Evolutionary conservation across 2,113 vertebrate species (phyloP).

Genomic region (Odobenus rosmarus): DNA sequence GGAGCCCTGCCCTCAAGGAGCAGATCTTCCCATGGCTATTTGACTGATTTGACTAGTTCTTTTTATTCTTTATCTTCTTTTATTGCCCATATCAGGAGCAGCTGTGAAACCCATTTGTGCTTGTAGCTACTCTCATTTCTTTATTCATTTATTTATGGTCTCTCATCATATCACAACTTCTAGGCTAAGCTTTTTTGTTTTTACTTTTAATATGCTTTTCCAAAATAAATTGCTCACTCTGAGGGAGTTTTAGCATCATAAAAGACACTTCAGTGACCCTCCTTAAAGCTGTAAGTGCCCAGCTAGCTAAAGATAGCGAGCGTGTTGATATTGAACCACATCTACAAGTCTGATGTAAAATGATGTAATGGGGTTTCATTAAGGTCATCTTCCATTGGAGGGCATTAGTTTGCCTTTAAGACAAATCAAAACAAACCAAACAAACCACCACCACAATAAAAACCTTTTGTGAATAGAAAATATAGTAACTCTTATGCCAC

Average conservation of each 20-base stretch:
- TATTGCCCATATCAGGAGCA: neutral
- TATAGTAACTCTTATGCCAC: neutral
- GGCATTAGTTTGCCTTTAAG: neutral
- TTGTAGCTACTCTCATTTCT: neutral
- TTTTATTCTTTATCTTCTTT: neutral
- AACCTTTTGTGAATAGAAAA: neutral
- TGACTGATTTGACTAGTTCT: neutral
- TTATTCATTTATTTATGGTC: neutral
- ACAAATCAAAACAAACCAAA: neutral
- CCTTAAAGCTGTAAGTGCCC: neutral
- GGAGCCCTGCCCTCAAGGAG: neutral
- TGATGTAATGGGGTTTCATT: neutral
- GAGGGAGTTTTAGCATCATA: neutral
- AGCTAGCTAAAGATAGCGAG: neutral
- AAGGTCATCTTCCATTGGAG: neutral
- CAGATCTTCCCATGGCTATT: accelerated
- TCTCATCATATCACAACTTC: neutral
- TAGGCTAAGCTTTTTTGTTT: neutral
- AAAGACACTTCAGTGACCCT: neutral
- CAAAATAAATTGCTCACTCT: neutral
- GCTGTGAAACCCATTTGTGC: neutral
- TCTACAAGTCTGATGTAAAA: neutral
- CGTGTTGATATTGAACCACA: neutral
- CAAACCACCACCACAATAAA: neutral
- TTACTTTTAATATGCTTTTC: neutral